phyloP scores from a whole-genome alignment of 1,140 invertebrate species.

The Drosophila triauraria region DNA sequence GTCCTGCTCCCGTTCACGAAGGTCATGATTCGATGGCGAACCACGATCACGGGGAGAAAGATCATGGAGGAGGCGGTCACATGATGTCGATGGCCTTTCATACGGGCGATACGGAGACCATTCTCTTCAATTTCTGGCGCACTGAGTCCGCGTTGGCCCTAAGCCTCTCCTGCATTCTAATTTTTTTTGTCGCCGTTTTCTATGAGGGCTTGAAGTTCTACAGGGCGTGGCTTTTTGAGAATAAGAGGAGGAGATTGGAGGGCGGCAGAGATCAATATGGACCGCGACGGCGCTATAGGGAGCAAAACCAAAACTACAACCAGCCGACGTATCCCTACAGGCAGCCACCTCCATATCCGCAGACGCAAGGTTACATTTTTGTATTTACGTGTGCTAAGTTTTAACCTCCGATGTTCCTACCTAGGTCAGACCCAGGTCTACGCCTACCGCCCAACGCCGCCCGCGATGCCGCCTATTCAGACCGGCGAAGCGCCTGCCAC shows the following conservation, averaged over 20 bases:
- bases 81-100: conserved; percentile 67
- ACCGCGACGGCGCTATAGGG: neutral
- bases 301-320: conserved; percentile 4
- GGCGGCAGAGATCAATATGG: conserved; percentile 27
- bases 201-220: conserved; percentile 64
- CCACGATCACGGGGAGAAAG: neutral
- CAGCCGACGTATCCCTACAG: conserved; percentile 4
- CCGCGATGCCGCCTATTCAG: neutral
- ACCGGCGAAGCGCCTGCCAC: neutral
- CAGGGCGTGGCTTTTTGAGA: conserved; percentile 50
- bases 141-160: conserved; percentile 15
- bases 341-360: neutral
- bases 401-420: too few species aligned
- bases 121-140: conserved; percentile 63
- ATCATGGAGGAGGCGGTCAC: neutral
- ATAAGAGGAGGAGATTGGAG: conserved; percentile 7
- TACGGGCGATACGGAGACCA: conserved; percentile 35
- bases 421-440: conserved; percentile 5
- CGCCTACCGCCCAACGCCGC: conserved; percentile 6
- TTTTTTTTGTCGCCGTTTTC: conserved; percentile 63
- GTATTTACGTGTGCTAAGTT: neutral
- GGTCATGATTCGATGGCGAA: conserved; percentile 2
- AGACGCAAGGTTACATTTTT: neutral
- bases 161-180: conserved; percentile 39
- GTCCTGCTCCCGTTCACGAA: neutral